Evolutionary conservation across 1,140 invertebrate species (phyloP), one percentile per base, ranked within the genome.

Genomic region (Ctenoplectra terminalis): DNA sequence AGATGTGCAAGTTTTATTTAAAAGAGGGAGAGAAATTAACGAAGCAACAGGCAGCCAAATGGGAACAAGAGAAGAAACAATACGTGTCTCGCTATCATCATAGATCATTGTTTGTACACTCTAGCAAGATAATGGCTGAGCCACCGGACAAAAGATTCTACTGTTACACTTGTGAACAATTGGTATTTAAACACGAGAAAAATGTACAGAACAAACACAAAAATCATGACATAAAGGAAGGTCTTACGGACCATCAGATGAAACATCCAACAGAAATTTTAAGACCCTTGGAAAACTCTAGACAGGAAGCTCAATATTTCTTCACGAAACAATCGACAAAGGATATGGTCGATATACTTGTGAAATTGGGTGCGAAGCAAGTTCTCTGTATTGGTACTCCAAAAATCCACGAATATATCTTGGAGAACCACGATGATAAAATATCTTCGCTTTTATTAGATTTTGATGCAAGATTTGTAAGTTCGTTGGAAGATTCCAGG

Each of bases 341-440:
- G 56, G 94, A 95, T 60, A 92, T 96, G 37, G 85, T 95, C 1
- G 90, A 95, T 72, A 94, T 95, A 76, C 91, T 97, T 1, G 69
- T 88, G 23, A 87, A 92, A 37, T 89, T 95, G 66, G 91, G 94
- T 79, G 94, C 95, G 48, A 95, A 93, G 91, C 88, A 96, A 90
- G 94, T 98, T 11, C 89, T 98, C 11, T 98, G 97, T 89, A 95
- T 98, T 78, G 97, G 97, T 63, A 95, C 96, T 20, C 97, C 97
- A 23, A 95, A 96, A 80, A 94, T 98, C 17, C 96, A 97, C 90
- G 97, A 97, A 91, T 94, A 95, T 84, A 95, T 96, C 6, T 92
- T 92, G 63, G 91, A 94, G n/a, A 88, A 95, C 37, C 85, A 93
- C 69, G 81, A 91, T 60, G 78, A 89, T 34, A 85, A 90, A 72